Base-by-base conservation (phyloP, 2,797 vertebrate species). In the Synaphobranchus kaupii region DNA sequence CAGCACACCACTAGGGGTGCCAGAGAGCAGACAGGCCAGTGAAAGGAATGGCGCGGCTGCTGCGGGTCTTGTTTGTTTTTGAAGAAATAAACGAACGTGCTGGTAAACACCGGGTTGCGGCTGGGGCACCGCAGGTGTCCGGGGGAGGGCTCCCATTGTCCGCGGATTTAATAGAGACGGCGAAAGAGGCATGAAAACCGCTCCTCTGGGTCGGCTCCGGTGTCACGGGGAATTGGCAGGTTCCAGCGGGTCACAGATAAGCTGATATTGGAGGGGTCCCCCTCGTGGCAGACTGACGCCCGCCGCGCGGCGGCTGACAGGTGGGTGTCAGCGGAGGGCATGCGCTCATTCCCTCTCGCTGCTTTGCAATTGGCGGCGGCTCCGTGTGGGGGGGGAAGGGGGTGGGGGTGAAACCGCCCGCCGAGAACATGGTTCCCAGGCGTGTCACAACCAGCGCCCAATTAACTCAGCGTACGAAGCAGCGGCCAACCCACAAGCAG, bases 221-320 rank as follows among this genome's bases (percentile, higher is more conserved):
- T 82, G 85, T 82, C 76, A 48, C 28, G 13, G 39, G 58, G 58
- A 60, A 86, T 28, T 82, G 85, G 85, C 76, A 82, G 78, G 54
- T 25, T 63, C 58, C 85, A 48, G 56, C 56, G 76, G 81, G 56
- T 44, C 54, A 50, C 17, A 82, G 85, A 60, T 66, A 81, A 84
- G 56, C 28, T 60, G 52, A 56, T 84, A 84, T 60, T n/a, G 83
- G 56, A 31, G 56, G 83, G 31, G 50, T 28, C 50, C 81, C 52
- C 47, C 54, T 9, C 31, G n/a, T 31, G 50, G 68, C 85, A 13
- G 15, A 20, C 28, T 56, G 68, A 22, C 68, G 44, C 34, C 31
- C 20, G 13, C 44, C 73, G 34, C 73, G 58, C 85, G 50, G 39
- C 56, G n/a, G 47, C n/a, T 50, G 47, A n/a, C 78, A 34, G 56